These are phyloP conservation scores for Drosophila chauvacae DNA, from an alignment of 1,140 invertebrate species.

Conservation along the genomic window DNA sequence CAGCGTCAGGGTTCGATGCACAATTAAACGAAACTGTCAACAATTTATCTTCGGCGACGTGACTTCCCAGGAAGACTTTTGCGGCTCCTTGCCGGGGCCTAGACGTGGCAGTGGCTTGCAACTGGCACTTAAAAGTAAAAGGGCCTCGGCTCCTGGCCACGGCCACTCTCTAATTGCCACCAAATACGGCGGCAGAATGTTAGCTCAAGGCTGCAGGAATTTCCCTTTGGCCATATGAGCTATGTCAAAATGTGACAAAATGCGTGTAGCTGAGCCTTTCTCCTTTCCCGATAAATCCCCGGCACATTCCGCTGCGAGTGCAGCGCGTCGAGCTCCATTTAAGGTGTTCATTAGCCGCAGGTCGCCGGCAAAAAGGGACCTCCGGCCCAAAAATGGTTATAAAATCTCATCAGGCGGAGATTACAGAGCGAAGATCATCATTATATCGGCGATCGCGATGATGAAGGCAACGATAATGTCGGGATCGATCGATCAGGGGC, in stretches of 20 bases:
- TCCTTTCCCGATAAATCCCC: constrained; percentile 51
- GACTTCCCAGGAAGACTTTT: constrained; percentile 75
- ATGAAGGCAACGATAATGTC: constrained; percentile 59
- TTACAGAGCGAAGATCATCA: constrained; percentile 57
- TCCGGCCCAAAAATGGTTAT: constrained; percentile 67
- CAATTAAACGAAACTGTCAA: constrained; percentile 82
- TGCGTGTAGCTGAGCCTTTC: constrained; percentile 69
- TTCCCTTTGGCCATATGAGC: constrained; percentile 58
- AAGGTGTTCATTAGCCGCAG: constrained; percentile 78
- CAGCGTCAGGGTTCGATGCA: constrained; percentile 41
- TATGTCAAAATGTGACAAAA: constrained; percentile 84
- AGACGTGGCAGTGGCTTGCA: constrained; percentile 38
- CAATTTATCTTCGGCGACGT: constrained; percentile 77
- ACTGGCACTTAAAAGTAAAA: constrained; percentile 65
- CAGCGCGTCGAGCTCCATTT: constrained; percentile 55
- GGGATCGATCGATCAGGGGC: constrained; percentile 56
- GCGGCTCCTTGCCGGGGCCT: constrained; percentile 71
- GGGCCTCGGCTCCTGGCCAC: constrained; percentile 33
- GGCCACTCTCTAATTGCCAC: constrained; percentile 70
- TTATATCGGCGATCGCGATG: constrained; percentile 33
- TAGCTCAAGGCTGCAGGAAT: constrained; percentile 53
- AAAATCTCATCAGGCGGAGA: constrained; percentile 75
- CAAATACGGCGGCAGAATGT: constrained; percentile 66
- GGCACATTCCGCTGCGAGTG: constrained; percentile 41
- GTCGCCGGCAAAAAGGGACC: constrained; percentile 60